phyloP scores from a whole-genome alignment of 1,140 invertebrate species.

The Antheraea mylitta region DNA sequence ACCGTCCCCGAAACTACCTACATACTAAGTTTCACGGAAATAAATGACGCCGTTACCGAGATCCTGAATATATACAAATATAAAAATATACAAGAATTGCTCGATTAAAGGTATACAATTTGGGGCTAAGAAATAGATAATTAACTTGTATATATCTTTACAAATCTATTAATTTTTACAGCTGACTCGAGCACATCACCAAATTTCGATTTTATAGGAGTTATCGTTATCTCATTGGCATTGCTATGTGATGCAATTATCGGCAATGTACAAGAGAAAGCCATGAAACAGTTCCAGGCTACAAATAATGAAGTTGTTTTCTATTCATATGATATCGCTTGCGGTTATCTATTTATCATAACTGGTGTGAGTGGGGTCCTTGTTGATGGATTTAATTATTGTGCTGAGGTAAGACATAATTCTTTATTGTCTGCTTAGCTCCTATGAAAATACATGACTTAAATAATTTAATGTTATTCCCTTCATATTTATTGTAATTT shows the following conservation, averaged over 20 bases:
- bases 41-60: too few relatives aligned
- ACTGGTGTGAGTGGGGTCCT: constrained; percentile 88
- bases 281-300: constrained; percentile 90
- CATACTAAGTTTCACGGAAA: too few relatives aligned
- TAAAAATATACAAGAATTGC: too few relatives aligned
- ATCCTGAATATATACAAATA: too few relatives aligned
- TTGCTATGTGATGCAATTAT: constrained; percentile 95
- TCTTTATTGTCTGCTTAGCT: neutral
- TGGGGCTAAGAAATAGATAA: too few relatives aligned
- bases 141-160: too few relatives aligned
- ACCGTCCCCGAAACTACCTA: too few relatives aligned
- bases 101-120: too few relatives aligned
- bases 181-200: constrained; percentile 95
- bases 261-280: constrained; percentile 97
- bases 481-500: too few relatives aligned
- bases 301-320: constrained; percentile 95
- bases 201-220: constrained; percentile 90
- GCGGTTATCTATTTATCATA: constrained; percentile 90
- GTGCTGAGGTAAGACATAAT: constrained; percentile 82
- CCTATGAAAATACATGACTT: too few relatives aligned
- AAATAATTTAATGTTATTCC: too few relatives aligned
- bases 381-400: constrained; percentile 87
- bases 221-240: constrained; percentile 92
- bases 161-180: constrained; percentile 58
- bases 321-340: constrained; percentile 95